A percentile compares a stretch with the other conserved stretches of the same genome.
Conservation (phyloP, 2,888 invertebrate species). For the Trichogramma evanescens region DNA sequence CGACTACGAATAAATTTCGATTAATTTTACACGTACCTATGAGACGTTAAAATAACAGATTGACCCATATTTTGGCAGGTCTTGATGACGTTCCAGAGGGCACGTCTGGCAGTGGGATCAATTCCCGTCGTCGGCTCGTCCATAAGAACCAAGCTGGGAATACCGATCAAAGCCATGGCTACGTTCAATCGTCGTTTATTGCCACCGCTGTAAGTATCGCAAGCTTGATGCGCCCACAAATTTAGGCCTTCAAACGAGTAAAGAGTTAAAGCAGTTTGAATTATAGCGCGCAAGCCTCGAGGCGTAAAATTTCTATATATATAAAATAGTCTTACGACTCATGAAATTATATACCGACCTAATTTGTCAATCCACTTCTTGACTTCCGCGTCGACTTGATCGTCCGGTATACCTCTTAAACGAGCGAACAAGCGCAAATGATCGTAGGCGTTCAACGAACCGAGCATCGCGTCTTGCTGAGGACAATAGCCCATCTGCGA, state of each 20-base stretch:
- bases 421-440: constrained; percentile 63
- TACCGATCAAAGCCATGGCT: constrained; percentile 66
- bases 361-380: constrained; percentile 53
- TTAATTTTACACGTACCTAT: constrained; percentile 49
- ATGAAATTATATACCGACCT: constrained; percentile 36
- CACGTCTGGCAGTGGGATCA: constrained; percentile 60
- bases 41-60: constrained; percentile 61
- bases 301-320: neutral
- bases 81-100: constrained; percentile 58
- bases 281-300: neutral
- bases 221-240: constrained; percentile 34
- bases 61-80: constrained; percentile 49
- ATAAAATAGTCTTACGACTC: neutral
- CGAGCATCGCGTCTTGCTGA: constrained; percentile 74
- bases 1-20: neutral
- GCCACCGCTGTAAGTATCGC: constrained; percentile 61
- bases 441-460: constrained; percentile 66
- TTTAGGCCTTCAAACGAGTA: constrained; percentile 33
- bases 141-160: constrained; percentile 60
- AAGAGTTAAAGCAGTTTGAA: neutral
- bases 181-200: constrained; percentile 72
- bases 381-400: constrained; percentile 47
- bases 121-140: constrained; percentile 70
- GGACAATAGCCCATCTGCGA: constrained; percentile 80
- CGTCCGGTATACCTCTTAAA: constrained; percentile 57